Conservation (phyloP, 2,113 vertebrate species). For the Cairina moschata region DNA sequence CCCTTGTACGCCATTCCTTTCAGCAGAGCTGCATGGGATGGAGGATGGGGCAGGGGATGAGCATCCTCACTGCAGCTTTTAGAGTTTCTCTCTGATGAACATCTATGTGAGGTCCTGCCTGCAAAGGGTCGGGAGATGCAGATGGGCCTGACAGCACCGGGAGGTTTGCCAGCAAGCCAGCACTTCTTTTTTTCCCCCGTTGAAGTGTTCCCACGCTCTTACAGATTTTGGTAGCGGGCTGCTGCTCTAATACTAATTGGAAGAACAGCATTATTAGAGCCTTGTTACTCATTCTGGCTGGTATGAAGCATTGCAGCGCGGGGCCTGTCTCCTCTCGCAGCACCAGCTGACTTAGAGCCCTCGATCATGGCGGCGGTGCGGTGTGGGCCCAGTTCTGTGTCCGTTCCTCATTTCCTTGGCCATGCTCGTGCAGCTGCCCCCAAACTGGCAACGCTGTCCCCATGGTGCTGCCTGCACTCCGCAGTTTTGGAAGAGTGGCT, state of each 20-base stretch:
- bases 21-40: too few species aligned
- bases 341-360: background rate
- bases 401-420: background rate
- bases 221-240: background rate
- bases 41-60: background rate
- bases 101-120: fast-evolving
- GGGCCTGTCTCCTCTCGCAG: background rate
- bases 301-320: background rate
- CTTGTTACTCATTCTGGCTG: background rate
- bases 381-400: background rate
- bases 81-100: background rate
- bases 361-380: background rate
- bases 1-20: too few species aligned
- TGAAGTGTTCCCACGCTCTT: background rate
- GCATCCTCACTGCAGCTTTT: background rate
- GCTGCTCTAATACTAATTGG: background rate
- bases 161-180: background rate
- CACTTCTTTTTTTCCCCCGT: background rate
- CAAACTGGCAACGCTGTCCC: background rate
- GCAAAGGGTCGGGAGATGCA: background rate
- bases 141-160: background rate
- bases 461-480: background rate
- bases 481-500: background rate
- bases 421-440: background rate
- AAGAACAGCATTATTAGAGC: fast-evolving